Conservation (phyloP, 2,888 invertebrate genomes). For the Acleris literana region DNA sequence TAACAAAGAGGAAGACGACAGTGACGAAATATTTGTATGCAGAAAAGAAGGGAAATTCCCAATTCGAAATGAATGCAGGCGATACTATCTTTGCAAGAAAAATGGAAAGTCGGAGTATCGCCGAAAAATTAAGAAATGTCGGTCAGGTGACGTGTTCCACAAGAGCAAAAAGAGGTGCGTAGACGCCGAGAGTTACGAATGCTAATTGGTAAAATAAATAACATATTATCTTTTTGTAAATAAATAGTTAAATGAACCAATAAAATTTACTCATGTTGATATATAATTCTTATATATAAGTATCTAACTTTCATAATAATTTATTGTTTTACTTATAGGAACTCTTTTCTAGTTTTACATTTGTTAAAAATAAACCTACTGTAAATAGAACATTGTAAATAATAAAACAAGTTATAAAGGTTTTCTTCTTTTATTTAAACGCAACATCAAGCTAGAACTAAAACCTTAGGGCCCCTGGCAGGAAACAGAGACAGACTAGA, state of each 20-base stretch:
- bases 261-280: too few species aligned
- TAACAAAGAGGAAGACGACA: slow-evolving; percentile 22
- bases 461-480: not conserved
- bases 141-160: slow-evolving; percentile 70
- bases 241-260: not conserved
- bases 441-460: not conserved
- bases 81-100: slow-evolving; percentile 74
- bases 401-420: slow-evolving; percentile 30
- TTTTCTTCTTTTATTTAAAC: slow-evolving; percentile 26
- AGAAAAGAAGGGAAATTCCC: slow-evolving; percentile 64
- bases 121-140: slow-evolving; percentile 68
- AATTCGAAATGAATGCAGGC: slow-evolving; percentile 64
- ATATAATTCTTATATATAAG: too few species aligned
- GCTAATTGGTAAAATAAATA: slow-evolving; percentile 5
- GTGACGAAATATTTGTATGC: slow-evolving; percentile 55
- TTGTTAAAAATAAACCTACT: slow-evolving; percentile 4
- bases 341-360: slow-evolving; percentile 20
- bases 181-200: slow-evolving; percentile 54
- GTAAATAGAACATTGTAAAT: not conserved
- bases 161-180: slow-evolving; percentile 63
- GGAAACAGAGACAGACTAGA: too few species aligned
- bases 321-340: slow-evolving; percentile 9
- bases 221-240: not conserved
- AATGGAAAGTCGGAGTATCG: slow-evolving; percentile 55
- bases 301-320: slow-evolving; percentile 21